phyloP scores from a whole-genome alignment of 2,113 vertebrate species.

The Turdus rufiventris region DNA sequence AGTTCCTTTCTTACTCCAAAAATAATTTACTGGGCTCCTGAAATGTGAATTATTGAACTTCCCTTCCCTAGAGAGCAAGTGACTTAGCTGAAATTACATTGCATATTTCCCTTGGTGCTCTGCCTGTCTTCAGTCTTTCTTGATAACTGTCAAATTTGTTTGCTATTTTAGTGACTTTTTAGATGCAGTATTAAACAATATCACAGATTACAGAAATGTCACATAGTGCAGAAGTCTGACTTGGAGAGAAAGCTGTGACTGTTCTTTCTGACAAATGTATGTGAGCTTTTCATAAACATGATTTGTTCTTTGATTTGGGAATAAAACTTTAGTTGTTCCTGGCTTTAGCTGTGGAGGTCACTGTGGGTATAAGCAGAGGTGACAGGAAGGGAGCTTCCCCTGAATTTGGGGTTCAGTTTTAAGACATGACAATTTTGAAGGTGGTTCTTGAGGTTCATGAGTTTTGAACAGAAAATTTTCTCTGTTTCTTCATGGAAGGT shows the following conservation, averaged over 20 bases:
- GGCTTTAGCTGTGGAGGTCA: background rate
- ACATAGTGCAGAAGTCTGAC: background rate
- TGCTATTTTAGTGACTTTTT: background rate
- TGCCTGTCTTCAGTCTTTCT: background rate
- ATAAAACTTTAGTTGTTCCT: background rate
- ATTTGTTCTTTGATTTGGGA: background rate
- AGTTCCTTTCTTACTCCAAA: background rate
- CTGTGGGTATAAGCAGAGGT: background rate
- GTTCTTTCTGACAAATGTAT: background rate
- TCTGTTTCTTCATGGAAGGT: background rate
- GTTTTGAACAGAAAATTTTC: background rate
- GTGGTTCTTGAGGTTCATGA: background rate
- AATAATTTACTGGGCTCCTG: constrained; percentile 4
- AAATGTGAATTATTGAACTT: constrained; percentile 13
- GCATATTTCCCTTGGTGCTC: background rate
- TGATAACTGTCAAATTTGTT: constrained; percentile 16
- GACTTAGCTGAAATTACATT: background rate
- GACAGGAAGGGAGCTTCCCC: background rate
- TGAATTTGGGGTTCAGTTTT: background rate
- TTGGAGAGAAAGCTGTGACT: background rate
- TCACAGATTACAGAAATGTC: background rate
- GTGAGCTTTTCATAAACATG: background rate
- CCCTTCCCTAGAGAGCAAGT: background rate
- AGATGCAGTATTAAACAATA: background rate
- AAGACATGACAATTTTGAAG: background rate